Percentiles rank a stretch among this genome's conserved stretches.
Evolutionary conservation across 2,888 invertebrate genomes (phyloP).

Genomic region (Alloscopus bannaensis): DNA sequence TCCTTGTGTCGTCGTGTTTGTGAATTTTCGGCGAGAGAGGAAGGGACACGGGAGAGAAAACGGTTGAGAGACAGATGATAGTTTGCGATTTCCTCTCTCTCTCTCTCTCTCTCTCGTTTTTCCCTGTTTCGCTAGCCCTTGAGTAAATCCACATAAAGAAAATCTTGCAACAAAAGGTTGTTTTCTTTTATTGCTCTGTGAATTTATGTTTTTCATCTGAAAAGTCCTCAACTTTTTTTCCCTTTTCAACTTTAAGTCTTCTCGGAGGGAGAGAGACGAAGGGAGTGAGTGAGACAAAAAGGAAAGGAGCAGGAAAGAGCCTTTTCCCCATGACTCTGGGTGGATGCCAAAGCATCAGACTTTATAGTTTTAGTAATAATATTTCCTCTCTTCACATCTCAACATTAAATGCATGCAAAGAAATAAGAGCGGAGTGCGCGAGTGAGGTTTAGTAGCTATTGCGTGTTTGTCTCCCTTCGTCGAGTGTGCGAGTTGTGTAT

Average conservation of each 20-base stretch:
- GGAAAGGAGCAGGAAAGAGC: too few relatives aligned
- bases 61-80: slow-evolving; percentile 32
- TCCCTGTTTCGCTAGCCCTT: too few relatives aligned
- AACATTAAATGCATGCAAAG: slow-evolving; percentile 10
- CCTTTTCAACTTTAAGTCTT: slow-evolving; percentile 12
- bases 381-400: slow-evolving; percentile 13
- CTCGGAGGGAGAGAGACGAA: too few relatives aligned
- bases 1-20: too few relatives aligned
- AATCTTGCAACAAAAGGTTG: slow-evolving; percentile 45
- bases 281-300: too few relatives aligned
- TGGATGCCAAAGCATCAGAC: slow-evolving; percentile 39
- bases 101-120: slow-evolving; percentile 29
- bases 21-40: background rate
- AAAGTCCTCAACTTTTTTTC: slow-evolving; percentile 45
- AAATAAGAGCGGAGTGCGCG: too few relatives aligned
- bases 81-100: slow-evolving; percentile 41
- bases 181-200: slow-evolving; percentile 67
- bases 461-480: too few relatives aligned
- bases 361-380: slow-evolving; percentile 33
- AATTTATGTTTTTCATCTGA: slow-evolving; percentile 62
- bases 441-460: too few relatives aligned
- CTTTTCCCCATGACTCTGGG: slow-evolving; percentile 35
- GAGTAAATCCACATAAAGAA: slow-evolving; percentile 38
- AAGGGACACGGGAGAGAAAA: background rate
- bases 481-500: too few relatives aligned